phyloP scores from a whole-genome alignment of 2,797 vertebrate genomes.

The Tamandua tetradactyla region DNA sequence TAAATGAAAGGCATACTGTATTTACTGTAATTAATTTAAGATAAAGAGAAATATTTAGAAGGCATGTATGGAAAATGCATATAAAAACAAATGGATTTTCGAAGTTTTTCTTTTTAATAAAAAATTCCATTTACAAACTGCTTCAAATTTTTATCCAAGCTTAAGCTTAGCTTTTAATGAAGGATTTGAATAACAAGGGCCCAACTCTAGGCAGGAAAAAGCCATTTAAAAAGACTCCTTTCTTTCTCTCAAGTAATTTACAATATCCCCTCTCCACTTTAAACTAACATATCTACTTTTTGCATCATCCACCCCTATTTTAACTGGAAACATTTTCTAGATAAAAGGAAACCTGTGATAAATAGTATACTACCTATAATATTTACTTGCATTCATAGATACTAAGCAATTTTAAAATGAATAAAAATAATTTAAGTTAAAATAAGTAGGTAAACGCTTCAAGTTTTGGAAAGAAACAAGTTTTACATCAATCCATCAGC shows the following conservation, averaged over 20 bases:
- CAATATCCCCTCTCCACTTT: background rate
- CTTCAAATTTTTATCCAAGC: background rate
- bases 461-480: background rate
- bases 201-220: background rate
- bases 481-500: background rate
- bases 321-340: background rate
- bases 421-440: background rate
- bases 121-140: constrained; percentile 5
- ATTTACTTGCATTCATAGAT: background rate
- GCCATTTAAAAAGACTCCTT: background rate
- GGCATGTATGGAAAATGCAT: background rate
- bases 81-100: background rate
- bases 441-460: background rate
- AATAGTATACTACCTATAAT: background rate
- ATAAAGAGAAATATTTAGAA: constrained; percentile 1
- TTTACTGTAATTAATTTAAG: background rate
- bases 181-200: background rate
- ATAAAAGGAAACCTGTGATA: background rate
- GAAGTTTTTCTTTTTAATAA: background rate
- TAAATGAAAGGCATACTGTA: background rate
- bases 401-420: background rate
- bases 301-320: background rate
- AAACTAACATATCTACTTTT: background rate
- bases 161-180: background rate
- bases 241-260: background rate